Evolutionary conservation across 2,113 vertebrate species (phyloP).

Genomic region (Tachycineta bicolor): DNA sequence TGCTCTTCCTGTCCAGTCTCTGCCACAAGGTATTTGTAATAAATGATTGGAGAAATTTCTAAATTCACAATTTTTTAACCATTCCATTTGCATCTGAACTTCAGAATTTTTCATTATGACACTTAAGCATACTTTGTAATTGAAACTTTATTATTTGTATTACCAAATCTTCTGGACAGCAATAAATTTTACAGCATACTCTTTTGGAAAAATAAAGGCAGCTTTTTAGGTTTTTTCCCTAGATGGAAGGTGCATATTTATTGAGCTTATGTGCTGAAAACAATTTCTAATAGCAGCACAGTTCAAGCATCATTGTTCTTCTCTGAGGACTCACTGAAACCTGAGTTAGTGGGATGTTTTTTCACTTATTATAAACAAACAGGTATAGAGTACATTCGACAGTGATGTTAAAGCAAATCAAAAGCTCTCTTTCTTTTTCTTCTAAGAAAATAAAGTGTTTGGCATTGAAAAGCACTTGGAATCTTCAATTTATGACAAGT

Average conservation of each 20-base stretch:
- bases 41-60: not conserved
- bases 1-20: conserved; percentile 92
- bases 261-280: conserved; percentile 26
- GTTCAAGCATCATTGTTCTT: conserved; percentile 32
- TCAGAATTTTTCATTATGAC: not conserved
- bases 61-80: not conserved
- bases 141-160: not conserved
- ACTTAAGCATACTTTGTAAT: not conserved
- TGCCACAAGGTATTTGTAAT: conserved; percentile 87
- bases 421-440: not conserved
- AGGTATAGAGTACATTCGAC: not conserved
- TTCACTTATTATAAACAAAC: conserved; percentile 17
- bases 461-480: not conserved
- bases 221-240: not conserved
- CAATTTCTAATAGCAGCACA: not conserved
- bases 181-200: not conserved
- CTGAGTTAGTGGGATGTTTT: not conserved
- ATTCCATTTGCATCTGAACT: not conserved
- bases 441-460: not conserved
- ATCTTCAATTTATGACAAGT: not conserved
- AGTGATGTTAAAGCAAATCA: not conserved
- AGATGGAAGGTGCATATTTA: not conserved
- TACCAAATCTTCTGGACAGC: not conserved
- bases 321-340: conserved; percentile 4
- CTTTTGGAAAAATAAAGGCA: not conserved